Evolutionary conservation across 2,113 vertebrate genomes (phyloP).

Genomic region (Reinhardtius hippoglossoides): DNA sequence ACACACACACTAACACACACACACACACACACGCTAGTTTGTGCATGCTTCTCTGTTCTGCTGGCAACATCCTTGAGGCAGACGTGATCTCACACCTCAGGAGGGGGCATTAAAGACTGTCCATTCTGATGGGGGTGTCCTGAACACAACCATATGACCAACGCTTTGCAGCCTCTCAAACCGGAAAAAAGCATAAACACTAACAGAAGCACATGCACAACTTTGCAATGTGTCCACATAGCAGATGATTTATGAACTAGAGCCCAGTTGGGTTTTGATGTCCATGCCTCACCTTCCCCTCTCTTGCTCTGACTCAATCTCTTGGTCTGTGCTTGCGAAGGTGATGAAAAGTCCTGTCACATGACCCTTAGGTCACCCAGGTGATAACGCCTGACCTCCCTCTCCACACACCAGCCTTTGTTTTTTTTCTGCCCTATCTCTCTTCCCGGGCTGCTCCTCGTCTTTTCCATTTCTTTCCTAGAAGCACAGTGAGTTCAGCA

Average conservation of each 20-base stretch:
- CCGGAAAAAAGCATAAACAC: conserved; percentile 42
- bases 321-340: conserved; percentile 10
- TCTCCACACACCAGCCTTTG: conserved; percentile 26
- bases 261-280: conserved; percentile 27
- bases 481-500: neutral
- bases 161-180: conserved; percentile 48
- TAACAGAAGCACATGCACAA: conserved; percentile 10
- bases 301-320: neutral
- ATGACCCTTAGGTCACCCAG: conserved; percentile 35
- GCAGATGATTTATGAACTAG: conserved; percentile 25
- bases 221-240: conserved; percentile 18
- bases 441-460: neutral
- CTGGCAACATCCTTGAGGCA: conserved; percentile 54
- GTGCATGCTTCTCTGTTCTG: conserved; percentile 44
- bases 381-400: conserved; percentile 54
- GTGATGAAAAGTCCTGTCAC: conserved; percentile 47
- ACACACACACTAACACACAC: conserved; percentile 7
- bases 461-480: too few relatives aligned
- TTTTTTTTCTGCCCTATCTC: conserved; percentile 17
- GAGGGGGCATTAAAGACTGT: conserved; percentile 67
- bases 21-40: conserved; percentile 27
- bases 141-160: conserved; percentile 77
- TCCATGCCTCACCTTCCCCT: neutral
- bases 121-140: conserved; percentile 60
- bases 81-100: conserved; percentile 76